A percentile compares a stretch with the other conserved stretches of the same genome.
phyloP scores from a whole-genome alignment of 2,113 vertebrate species.

The Turnix velox region DNA sequence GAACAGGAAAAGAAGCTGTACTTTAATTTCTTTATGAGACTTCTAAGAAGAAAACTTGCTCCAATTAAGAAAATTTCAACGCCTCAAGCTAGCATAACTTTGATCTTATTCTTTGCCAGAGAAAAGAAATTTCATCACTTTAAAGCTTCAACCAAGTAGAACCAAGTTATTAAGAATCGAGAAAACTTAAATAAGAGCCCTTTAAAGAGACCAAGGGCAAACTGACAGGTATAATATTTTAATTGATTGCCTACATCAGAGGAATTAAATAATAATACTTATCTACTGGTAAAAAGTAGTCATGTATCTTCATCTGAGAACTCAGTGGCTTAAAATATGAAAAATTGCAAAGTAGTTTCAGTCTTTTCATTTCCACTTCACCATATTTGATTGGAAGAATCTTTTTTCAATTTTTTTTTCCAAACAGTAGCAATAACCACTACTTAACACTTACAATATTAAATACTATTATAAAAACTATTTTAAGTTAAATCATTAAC shows the following conservation, averaged over 20 bases:
- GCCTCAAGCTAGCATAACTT: neutral
- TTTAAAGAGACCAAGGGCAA: conserved; percentile 31
- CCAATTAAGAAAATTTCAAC: conserved; percentile 57
- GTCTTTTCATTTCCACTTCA: neutral
- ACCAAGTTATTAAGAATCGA: conserved; percentile 37
- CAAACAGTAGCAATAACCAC: neutral
- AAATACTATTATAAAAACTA: neutral
- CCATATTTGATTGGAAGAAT: neutral
- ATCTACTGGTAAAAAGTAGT: neutral
- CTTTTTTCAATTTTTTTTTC: neutral
- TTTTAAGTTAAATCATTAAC: neutral
- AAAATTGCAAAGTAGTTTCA: neutral
- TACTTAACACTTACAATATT: neutral
- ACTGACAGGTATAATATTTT: conserved; percentile 26
- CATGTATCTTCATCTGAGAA: neutral
- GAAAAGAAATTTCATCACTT: conserved; percentile 51
- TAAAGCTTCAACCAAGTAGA: conserved; percentile 45
- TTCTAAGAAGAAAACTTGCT: conserved; percentile 6
- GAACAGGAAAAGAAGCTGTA: neutral
- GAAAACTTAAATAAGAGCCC: neutral
- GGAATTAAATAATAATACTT: conserved; percentile 3
- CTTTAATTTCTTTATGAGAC: conserved; percentile 4
- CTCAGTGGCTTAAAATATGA: neutral
- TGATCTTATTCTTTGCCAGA: conserved; percentile 12
- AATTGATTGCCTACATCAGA: conserved; percentile 16